Evolutionary conservation across 30 jellyfish, hydroid and myxozoan species (phyloP), one percentile per base, ranked within the genome.

Genomic region (Hydractinia symbiolongicarpus): DNA sequence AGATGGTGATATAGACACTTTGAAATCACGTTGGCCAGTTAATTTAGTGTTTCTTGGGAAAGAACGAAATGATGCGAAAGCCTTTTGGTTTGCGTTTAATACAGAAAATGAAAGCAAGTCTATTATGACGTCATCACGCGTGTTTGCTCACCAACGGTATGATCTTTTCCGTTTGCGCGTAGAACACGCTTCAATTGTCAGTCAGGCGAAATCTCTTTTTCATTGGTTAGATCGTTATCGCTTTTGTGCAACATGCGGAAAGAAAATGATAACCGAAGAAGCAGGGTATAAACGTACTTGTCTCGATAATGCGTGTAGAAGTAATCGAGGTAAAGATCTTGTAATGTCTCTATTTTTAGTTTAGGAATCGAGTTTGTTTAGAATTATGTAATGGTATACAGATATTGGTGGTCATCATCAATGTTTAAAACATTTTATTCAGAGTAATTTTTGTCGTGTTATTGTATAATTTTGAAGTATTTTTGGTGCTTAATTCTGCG

Each of bases 251-350:
- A 78, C 91, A 7, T 89, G 97, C 54, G 97, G 95, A 14, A 54
- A 81, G 6, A 60, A 21, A 8, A 89, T 89, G 50, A 53, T 4
- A 2, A 53, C 81, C 9, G 85, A 62, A 16, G 97, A 89, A 62
- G 95, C 95, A 11, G 97, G 97, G 21, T 84, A 84, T 87, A 89
- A 85, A 79, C 73, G 95, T 66, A 76, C 81, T 4, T 89, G 97
- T 66, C 6, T 17, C 20, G 58, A 84, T 50, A 75, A 56, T 10
- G 58, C 73, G 21, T 89, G 97, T 67, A 17, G 61, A 40, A 79
- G 88, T 53, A 85, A 81, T 68, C 84, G 81, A 66, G 93, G 97
- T 89, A 20, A 53, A 6, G 7, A 7, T 13, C 19, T 4, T 64
- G 74, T 13, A 13, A 11, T 11, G 69, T 64, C 5, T 64, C 16